Percentiles rank a stretch among this genome's conserved stretches.
These are phyloP conservation scores for Chloroceryle inda DNA, from an alignment of 2,797 vertebrate genomes.

Conservation along the genomic window DNA sequence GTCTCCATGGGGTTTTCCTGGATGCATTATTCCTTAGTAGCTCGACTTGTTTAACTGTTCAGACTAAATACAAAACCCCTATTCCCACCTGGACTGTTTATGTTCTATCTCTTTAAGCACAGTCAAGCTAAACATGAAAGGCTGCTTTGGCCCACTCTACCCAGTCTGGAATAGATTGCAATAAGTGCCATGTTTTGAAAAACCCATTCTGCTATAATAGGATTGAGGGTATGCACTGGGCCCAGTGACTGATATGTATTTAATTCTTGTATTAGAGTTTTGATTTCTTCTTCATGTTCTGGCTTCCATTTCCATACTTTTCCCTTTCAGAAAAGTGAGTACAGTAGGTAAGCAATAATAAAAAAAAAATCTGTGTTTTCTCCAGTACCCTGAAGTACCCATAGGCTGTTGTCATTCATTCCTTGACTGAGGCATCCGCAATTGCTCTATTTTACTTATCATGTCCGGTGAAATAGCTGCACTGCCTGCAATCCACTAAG, in stretches of 20 bases:
- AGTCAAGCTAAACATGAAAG: background rate
- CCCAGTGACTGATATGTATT: background rate
- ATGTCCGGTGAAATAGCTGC: background rate
- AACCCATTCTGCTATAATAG: background rate
- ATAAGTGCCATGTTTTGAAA: background rate
- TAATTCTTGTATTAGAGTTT: background rate
- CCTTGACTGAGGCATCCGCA: background rate
- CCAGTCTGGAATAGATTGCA: background rate
- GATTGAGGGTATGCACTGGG: background rate
- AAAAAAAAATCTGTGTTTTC: background rate
- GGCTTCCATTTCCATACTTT: background rate
- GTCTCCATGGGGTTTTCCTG: background rate
- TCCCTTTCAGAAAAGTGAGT: background rate
- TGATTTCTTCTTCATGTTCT: background rate
- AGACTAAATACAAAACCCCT: background rate
- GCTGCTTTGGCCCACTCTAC: too few relatives aligned
- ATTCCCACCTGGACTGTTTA: background rate
- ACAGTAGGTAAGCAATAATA: background rate
- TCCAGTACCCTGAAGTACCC: background rate
- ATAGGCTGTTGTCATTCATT: background rate
- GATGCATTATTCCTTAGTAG: background rate
- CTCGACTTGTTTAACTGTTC: background rate
- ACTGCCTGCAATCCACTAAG: background rate
- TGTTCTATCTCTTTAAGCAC: background rate
- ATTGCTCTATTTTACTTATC: background rate